Base-by-base conservation (phyloP, 2,888 invertebrate genomes). In the Rapana venosa region DNA sequence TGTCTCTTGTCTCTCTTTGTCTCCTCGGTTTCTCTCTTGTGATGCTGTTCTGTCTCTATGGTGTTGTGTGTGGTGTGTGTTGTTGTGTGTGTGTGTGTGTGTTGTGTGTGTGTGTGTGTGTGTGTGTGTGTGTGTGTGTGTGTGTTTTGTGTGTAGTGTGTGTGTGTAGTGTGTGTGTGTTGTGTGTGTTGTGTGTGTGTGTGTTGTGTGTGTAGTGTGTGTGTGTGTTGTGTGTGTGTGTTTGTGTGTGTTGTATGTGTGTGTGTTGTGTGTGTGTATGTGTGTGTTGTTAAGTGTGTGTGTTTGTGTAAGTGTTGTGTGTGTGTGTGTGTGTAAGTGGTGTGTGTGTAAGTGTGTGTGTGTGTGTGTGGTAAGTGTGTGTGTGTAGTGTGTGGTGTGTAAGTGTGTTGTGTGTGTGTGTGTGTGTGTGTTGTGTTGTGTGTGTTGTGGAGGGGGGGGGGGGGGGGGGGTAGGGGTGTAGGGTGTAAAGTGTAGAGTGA, bases 301-400 rank as follows among this genome's bases (percentile, higher is more conserved):
- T 66, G 66, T 66, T 2, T 66, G 66, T 66, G 66, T 66, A 13
- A 6, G 66, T 66, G 88, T 5, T 47, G 47, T 47, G 47, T 20
- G 56, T 47, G 88, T 30, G 88, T 47, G 88, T 58, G 88, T 47
- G 88, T 74, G 87, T 32, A 70, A n/a, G n/a, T n/a, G n/a, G n/a
- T 35, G 70, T 32, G 87, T 74, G 86, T 30, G 86, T 86, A 61
- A 20, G 61, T 86, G 86, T 30, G 66, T 66, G 66, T 66, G 26
- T 66, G 26, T 66, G 13, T 22, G 13, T 22, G 2, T 22, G 13
- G 13, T 66, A 66, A 6, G 13, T 66, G 13, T 17, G 13, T 66
- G 13, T 17, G 13, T 66, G 13, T 17, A 66, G n/a, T 66, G 13
- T 17, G 13, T 66, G n/a, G n/a, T 17, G 13, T 66, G 13, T 17